These are phyloP conservation scores for Pseudomyrmex cubaensis DNA, from an alignment of 1,140 invertebrate species.

Conservation along the genomic window DNA sequence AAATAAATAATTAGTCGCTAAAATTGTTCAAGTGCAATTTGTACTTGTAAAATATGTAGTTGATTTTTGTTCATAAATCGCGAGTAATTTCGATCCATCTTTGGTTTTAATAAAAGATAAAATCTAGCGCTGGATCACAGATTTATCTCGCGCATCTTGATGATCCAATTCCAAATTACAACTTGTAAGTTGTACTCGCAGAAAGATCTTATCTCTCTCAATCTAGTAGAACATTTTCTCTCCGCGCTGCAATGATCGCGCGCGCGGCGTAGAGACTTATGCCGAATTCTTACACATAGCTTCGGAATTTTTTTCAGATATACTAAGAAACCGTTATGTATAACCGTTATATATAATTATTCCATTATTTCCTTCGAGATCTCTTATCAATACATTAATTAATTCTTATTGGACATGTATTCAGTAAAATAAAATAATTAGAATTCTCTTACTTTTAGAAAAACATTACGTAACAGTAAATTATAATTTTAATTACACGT, in stretches of 20 bases:
- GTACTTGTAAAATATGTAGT: not conserved
- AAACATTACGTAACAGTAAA: not conserved
- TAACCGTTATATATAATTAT: not conserved
- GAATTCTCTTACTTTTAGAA: not conserved
- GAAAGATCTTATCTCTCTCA: slow-evolving; percentile 6
- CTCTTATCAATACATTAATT: not conserved
- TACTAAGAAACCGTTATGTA: not conserved
- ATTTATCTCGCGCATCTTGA: not conserved
- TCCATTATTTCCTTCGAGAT: too few species aligned
- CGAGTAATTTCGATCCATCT: not conserved
- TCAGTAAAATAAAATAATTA: not conserved
- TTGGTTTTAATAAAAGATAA: slow-evolving; percentile 4
- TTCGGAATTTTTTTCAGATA: not conserved
- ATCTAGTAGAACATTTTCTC: slow-evolving; percentile 16
- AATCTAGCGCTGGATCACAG: not conserved
- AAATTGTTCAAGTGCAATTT: too few species aligned
- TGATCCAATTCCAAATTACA: not conserved
- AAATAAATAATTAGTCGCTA: not conserved
- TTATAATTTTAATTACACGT: not conserved
- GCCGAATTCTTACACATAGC: not conserved
- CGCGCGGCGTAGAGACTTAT: not conserved
- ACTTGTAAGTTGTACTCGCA: not conserved
- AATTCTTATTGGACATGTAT: not conserved
- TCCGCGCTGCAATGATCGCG: slow-evolving; percentile 3
- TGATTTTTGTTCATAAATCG: not conserved